Percentiles rank a stretch among this genome's conserved stretches.
phyloP scores from a whole-genome alignment of 1,140 invertebrate genomes.

The Diachasma alloeum region DNA sequence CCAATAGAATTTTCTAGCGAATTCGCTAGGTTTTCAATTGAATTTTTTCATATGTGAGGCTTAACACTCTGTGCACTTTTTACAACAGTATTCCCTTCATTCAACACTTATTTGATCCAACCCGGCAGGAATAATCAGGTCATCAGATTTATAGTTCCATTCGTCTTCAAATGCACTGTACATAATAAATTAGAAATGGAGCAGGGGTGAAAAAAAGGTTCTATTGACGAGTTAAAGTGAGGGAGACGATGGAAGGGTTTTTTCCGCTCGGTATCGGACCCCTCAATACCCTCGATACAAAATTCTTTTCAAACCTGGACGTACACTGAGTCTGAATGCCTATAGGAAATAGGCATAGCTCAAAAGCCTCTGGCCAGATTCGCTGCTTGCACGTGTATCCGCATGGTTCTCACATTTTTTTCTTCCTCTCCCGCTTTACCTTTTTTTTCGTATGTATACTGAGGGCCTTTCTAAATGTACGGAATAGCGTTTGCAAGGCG shows the following conservation, averaged over 20 bases:
- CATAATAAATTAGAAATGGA: not conserved
- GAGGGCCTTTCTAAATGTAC: constrained; percentile 59
- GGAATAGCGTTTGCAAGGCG: constrained; percentile 60
- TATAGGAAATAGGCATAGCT: constrained; percentile 61
- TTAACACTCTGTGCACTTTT: no score
- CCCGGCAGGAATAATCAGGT: not conserved
- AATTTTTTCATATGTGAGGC: no score
- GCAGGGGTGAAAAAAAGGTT: constrained; percentile 36
- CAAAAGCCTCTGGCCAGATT: constrained; percentile 49
- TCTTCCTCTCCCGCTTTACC: not conserved
- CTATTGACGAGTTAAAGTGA: not conserved
- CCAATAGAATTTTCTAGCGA: no score
- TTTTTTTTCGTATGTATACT: constrained; percentile 25
- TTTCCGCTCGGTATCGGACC: constrained; percentile 45
- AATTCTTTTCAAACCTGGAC: constrained; percentile 59
- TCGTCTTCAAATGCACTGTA: not conserved
- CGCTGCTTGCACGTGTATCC: constrained; percentile 51
- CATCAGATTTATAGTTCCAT: not conserved
- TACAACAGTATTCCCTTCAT: no score
- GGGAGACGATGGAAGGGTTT: not conserved
- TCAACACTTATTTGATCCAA: not conserved
- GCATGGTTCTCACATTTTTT: not conserved
- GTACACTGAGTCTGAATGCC: constrained; percentile 48
- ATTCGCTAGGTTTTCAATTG: no score
- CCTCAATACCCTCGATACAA: constrained; percentile 65